Percentiles rank a stretch among this genome's conserved stretches.
Evolutionary conservation across 2,888 invertebrate species (phyloP).

Genomic region (Dermolepida albohirtum): DNA sequence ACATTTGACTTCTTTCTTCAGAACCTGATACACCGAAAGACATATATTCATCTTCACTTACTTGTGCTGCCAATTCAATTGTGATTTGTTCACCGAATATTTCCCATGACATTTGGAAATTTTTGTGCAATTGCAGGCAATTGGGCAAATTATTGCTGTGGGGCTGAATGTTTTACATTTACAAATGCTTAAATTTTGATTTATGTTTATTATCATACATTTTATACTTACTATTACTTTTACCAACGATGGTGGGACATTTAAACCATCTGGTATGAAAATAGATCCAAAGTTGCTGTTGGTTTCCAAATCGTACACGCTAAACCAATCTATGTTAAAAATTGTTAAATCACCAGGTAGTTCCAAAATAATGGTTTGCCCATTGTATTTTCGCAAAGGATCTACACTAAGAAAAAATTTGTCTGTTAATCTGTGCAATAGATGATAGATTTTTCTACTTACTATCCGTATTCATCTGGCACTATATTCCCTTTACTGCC

Average conservation of each 20-base stretch:
- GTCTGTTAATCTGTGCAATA: conserved; percentile 1
- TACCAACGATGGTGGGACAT: conserved; percentile 87
- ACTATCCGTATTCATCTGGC: conserved; percentile 94
- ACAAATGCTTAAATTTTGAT: too few relatives aligned
- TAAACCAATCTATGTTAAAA: conserved; percentile 86
- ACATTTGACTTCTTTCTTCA: conserved; percentile 78
- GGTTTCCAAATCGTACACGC: conserved; percentile 78
- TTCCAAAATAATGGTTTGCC: conserved; percentile 79
- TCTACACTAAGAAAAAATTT: conserved; percentile 73
- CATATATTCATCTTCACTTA: conserved; percentile 83
- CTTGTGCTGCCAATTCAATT: conserved; percentile 83
- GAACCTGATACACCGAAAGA: conserved; percentile 90
- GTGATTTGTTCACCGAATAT: conserved; percentile 91
- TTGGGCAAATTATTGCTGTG: conserved; percentile 79
- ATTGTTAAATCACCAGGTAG: conserved; percentile 86
- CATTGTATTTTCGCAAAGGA: conserved; percentile 77
- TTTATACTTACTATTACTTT: conserved; percentile 67
- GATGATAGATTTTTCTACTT: conserved; percentile 65
- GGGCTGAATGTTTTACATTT: too few relatives aligned
- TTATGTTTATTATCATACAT: neutral
- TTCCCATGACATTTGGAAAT: conserved; percentile 89
- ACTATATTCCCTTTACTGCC: conserved; percentile 83
- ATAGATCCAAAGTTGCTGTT: conserved; percentile 79
- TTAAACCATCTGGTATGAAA: conserved; percentile 82
- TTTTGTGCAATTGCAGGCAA: conserved; percentile 87